These are phyloP conservation scores for Stichodactyla helianthus DNA, from an alignment of 64 coral and sea anemone species.

Conservation along the genomic window DNA sequence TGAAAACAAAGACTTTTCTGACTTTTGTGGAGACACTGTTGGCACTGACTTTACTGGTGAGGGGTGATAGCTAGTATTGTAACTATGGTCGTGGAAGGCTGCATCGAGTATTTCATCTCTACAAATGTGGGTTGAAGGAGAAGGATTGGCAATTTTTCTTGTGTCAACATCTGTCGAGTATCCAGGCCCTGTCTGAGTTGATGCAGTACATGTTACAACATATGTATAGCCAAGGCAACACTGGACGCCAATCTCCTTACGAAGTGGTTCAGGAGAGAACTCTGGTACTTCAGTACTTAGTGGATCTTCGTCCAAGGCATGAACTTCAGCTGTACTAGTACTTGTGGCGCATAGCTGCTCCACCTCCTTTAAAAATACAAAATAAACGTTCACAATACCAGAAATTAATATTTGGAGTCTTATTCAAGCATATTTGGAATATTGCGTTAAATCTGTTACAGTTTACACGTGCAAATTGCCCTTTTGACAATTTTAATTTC, in stretches of 20 bases:
- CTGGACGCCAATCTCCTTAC: constrained; percentile 26
- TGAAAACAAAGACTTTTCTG: constrained; percentile 3
- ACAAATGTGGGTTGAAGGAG: constrained; percentile 21
- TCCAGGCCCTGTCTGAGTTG: constrained; percentile 25
- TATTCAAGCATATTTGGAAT: constrained; percentile 4
- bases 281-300: background rate
- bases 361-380: background rate
- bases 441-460: background rate
- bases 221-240: constrained; percentile 45
- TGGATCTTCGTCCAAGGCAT: background rate
- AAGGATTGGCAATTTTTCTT: constrained; percentile 12
- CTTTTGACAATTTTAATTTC: background rate
- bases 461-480: background rate
- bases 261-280: constrained; percentile 22
- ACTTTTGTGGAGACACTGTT: constrained; percentile 20
- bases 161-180: constrained; percentile 21
- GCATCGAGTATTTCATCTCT: constrained; percentile 21
- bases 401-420: too few relatives aligned
- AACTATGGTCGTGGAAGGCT: constrained; percentile 11
- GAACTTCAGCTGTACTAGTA: constrained; percentile 5
- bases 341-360: background rate
- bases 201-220: constrained; percentile 34
- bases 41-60: constrained; percentile 17
- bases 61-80: constrained; percentile 25
- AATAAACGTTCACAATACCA: too few relatives aligned